phyloP scores from a whole-genome alignment of 2,113 vertebrate species.

The Urocolius indicus region DNA sequence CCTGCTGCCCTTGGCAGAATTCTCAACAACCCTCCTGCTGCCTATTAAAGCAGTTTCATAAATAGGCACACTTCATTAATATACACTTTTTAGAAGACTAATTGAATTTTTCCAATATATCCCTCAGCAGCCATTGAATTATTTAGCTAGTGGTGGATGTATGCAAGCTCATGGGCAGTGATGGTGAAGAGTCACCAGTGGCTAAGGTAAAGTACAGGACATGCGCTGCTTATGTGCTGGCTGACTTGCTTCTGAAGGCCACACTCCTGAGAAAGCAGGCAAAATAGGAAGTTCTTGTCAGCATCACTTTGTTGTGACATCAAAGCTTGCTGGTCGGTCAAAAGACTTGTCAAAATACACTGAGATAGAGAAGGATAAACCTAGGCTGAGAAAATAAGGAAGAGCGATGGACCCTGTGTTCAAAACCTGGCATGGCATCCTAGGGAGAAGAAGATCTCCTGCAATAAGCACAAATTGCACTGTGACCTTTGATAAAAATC shows the following conservation, averaged over 20 bases:
- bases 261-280: neutral
- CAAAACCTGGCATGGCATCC: neutral
- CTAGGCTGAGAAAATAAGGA: neutral
- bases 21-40: slow-evolving; percentile 41
- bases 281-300: neutral
- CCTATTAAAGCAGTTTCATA: slow-evolving; percentile 45
- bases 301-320: neutral
- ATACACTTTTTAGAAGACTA: slow-evolving; percentile 43
- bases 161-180: neutral
- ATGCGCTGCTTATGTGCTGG: neutral
- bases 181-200: neutral
- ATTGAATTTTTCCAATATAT: slow-evolving; percentile 46
- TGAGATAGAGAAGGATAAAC: neutral
- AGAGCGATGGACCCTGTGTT: neutral
- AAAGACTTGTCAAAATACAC: neutral
- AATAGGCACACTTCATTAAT: slow-evolving; percentile 61
- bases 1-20: slow-evolving; percentile 37
- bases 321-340: neutral
- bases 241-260: neutral
- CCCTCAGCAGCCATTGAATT: slow-evolving; percentile 48
- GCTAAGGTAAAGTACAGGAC: neutral
- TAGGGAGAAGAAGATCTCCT: neutral
- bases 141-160: slow-evolving; percentile 23
- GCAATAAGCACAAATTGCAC: neutral
- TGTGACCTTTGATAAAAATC: neutral